Percentiles rank a stretch among this genome's conserved stretches.
phyloP scores from a whole-genome alignment of 2,888 invertebrate species.

The Spodoptera picta region DNA sequence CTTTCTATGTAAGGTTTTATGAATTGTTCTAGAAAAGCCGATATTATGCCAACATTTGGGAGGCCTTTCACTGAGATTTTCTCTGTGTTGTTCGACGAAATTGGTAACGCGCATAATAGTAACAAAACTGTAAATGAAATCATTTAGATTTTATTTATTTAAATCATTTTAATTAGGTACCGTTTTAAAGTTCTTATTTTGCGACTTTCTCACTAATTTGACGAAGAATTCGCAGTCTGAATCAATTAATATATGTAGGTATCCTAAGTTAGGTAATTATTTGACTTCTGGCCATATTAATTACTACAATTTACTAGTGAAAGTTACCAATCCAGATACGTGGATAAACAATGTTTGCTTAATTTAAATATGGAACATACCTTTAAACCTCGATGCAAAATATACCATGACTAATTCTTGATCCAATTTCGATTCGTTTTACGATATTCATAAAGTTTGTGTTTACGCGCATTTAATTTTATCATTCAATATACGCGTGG shows the following conservation, averaged over 20 bases:
- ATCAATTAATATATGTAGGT: too few species aligned
- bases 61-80: slow-evolving; percentile 26
- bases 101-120: slow-evolving; percentile 31
- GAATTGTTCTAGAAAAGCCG: slow-evolving; percentile 60
- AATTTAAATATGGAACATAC: slow-evolving; percentile 8
- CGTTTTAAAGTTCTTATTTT: too few species aligned
- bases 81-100: slow-evolving; percentile 15
- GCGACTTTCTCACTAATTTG: too few species aligned
- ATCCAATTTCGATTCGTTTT: slow-evolving; percentile 46
- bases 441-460: slow-evolving; percentile 20
- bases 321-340: too few species aligned
- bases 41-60: slow-evolving; percentile 50
- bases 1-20: slow-evolving; percentile 60
- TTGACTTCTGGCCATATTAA: too few species aligned
- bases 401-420: slow-evolving; percentile 39
- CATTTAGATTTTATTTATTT: neutral
- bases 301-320: too few species aligned
- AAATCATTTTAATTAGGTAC: too few species aligned
- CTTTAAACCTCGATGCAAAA: slow-evolving; percentile 29
- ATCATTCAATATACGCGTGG: too few species aligned
- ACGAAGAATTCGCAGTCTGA: too few species aligned
- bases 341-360: too few species aligned
- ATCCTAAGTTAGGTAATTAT: too few species aligned
- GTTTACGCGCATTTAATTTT: slow-evolving; percentile 8
- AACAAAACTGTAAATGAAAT: slow-evolving; percentile 37